Base-by-base conservation (phyloP, 2,888 invertebrate genomes). In the Cephus nigrinus region DNA sequence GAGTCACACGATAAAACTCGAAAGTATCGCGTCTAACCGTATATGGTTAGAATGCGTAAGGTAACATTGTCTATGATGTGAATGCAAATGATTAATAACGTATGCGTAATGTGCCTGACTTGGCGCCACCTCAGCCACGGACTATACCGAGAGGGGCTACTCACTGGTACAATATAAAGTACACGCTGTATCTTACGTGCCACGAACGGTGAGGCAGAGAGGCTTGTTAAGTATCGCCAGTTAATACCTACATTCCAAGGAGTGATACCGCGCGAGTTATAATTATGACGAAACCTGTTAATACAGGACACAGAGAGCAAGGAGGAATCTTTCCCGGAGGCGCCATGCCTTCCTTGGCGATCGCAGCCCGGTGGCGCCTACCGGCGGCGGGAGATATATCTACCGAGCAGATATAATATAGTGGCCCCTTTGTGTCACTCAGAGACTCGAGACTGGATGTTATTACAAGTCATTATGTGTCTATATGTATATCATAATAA, bases 361-460 rank as follows among this genome's bases (percentile, higher is more conserved):
- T 74, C 36, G 23, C 33, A 35, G 34, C 35, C 33, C 36, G 34
- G 74, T 35, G 74, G 74, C 71, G 71, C 71, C 74, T 74, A n/a
- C 74, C 74, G 74, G n/a, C 74, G 35, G 23, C 33, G 35, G 12
- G 36, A 74, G 78, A 82, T 82, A 80, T 82, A 79, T 82, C 78
- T 71, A 71, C 71, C 71, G 71, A 71, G 31, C 12, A n/a, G 71
- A 71, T 71, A 71, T 71, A 31, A 71, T 77, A 84, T 80, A 84
- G 81, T 83, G 83, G 82, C 78, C 78, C 75, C 82, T 85, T 84
- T 85, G 81, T 83, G 80, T 81, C 79, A 80, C 71, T 80, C 71
- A 71, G 71, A 33, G 31, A 32, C 71, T 71, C 71, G 31, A 71
- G 71, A 31, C 71, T 71, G 71, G 71, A 71, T 71, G 71, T 71